Conservation (phyloP, 2,888 invertebrate species). For the Hipparchia sbordonii region DNA sequence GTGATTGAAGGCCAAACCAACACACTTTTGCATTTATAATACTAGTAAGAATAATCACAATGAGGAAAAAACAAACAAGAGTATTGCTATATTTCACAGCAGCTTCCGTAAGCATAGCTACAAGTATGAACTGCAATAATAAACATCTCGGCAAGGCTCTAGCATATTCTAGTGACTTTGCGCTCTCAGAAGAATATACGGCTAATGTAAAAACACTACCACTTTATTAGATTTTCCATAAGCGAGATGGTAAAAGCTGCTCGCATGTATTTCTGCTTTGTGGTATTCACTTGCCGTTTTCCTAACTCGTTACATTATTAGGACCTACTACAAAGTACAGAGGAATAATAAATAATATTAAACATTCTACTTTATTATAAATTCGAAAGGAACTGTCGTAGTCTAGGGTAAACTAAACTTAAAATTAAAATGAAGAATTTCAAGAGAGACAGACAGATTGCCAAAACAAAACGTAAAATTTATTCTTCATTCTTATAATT, state of each 20-base stretch:
- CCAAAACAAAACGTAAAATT: too few relatives aligned
- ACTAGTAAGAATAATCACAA: background rate
- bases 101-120: background rate
- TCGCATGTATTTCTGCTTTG: conserved; percentile 32
- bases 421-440: too few relatives aligned
- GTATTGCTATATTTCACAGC: background rate
- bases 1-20: too few relatives aligned
- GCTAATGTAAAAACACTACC: conserved; percentile 32
- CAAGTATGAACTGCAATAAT: conserved; percentile 10
- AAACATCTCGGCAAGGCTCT: conserved; percentile 19
- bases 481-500: too few relatives aligned
- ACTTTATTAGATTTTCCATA: conserved; percentile 36
- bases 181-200: conserved; percentile 21
- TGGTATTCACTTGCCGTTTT: conserved; percentile 28
- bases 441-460: too few relatives aligned
- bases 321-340: conserved; percentile 12
- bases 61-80: background rate
- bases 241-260: conserved; percentile 33
- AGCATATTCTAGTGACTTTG: conserved; percentile 24
- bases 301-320: conserved; percentile 16
- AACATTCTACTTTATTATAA: too few relatives aligned
- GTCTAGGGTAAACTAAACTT: too few relatives aligned
- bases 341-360: background rate
- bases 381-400: too few relatives aligned
- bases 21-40: too few relatives aligned